A percentile compares a stretch with the other conserved stretches of the same genome.
Evolutionary conservation across 1,140 invertebrate species (phyloP).

Genomic region (Psix sp.): DNA sequence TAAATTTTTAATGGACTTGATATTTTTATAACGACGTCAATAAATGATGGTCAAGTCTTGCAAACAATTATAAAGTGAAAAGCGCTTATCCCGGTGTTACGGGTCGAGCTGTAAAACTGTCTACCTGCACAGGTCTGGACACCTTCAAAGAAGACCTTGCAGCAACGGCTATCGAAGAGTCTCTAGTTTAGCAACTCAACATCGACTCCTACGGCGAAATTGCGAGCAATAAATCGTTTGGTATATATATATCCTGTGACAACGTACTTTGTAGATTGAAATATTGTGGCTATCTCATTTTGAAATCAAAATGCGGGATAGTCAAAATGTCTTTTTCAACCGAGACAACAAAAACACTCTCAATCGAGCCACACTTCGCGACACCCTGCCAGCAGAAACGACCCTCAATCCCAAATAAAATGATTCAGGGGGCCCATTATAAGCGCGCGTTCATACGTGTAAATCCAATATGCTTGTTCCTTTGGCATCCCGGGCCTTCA

Average conservation of each 20-base stretch:
- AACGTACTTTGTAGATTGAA: slow-evolving; percentile 43
- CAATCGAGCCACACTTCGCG: slow-evolving; percentile 27
- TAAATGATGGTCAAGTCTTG: slow-evolving; percentile 10
- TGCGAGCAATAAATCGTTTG: slow-evolving; percentile 35
- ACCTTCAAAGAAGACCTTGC: no score
- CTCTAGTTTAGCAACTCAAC: slow-evolving; percentile 17
- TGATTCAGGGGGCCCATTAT: slow-evolving; percentile 65
- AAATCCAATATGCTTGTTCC: slow-evolving; percentile 72
- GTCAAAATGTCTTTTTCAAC: slow-evolving; percentile 47
- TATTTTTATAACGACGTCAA: slow-evolving; percentile 14
- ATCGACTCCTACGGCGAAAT: slow-evolving; percentile 41
- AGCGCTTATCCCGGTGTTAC: slow-evolving; percentile 13
- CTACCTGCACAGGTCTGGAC: slow-evolving; percentile 36
- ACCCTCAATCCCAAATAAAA: slow-evolving; percentile 51
- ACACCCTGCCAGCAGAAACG: slow-evolving; percentile 28
- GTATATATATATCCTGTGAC: slow-evolving; percentile 9
- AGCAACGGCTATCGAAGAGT: background rate
- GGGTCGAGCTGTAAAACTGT: slow-evolving; percentile 31
- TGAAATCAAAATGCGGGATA: slow-evolving; percentile 32
- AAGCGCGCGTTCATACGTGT: slow-evolving; percentile 69
- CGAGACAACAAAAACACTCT: slow-evolving; percentile 20
- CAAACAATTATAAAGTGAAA: slow-evolving; percentile 29
- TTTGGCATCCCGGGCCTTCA: slow-evolving; percentile 37
- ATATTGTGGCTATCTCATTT: slow-evolving; percentile 41
- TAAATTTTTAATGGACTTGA: no score